Percentiles rank a stretch among this genome's conserved stretches.
phyloP scores from a whole-genome alignment of 2,888 invertebrate species.

The Leptinotarsa rubiginosa region DNA sequence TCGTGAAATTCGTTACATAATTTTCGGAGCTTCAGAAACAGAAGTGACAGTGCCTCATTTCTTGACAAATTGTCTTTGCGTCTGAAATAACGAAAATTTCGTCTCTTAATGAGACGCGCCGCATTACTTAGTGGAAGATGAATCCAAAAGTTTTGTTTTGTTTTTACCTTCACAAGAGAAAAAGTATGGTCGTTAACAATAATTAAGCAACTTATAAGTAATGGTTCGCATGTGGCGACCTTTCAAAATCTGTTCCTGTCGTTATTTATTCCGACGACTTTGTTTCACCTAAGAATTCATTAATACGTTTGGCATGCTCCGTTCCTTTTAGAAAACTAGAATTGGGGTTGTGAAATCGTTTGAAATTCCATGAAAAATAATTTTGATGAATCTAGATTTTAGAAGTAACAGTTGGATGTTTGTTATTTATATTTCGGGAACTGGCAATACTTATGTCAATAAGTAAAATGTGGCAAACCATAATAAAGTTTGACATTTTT shows the following conservation, averaged over 20 bases:
- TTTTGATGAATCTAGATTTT: neutral
- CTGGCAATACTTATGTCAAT: too few relatives aligned
- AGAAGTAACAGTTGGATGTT: neutral
- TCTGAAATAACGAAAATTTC: neutral
- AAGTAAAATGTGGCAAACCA: too few relatives aligned
- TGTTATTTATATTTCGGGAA: neutral
- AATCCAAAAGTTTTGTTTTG: constrained; percentile 11
- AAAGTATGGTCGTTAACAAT: constrained; percentile 17
- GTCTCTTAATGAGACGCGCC: constrained; percentile 1
- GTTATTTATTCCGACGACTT: constrained; percentile 4
- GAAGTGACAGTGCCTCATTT: neutral
- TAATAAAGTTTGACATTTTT: too few relatives aligned
- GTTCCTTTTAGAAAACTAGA: constrained; percentile 7
- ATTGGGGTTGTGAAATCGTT: neutral
- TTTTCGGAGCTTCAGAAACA: neutral
- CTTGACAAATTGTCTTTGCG: neutral
- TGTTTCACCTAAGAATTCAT: constrained; percentile 6
- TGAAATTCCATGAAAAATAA: neutral
- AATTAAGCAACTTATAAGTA: constrained; percentile 20
- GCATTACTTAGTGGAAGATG: constrained; percentile 16
- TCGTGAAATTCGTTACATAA: neutral
- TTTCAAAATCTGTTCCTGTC: constrained; percentile 15
- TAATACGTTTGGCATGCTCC: constrained; percentile 8
- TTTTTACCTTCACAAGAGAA: constrained; percentile 1
- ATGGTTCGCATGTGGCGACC: constrained; percentile 18